Evolutionary conservation across 2,797 vertebrate species (phyloP).

Genomic region (Telmatherina bonti): DNA sequence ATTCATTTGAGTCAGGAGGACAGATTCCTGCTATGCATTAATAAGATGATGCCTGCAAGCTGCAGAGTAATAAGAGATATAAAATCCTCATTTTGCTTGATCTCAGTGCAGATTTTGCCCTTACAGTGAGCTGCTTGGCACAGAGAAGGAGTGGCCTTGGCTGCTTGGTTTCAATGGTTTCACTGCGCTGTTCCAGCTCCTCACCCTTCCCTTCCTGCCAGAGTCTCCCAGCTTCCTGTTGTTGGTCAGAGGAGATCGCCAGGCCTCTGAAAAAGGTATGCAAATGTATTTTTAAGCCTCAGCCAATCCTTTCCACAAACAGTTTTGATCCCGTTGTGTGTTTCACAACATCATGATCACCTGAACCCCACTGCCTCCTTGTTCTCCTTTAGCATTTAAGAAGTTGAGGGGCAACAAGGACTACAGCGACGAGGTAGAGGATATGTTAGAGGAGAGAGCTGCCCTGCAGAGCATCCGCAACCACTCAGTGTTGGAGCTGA

Average conservation of each 20-base stretch:
- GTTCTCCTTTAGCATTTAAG: slow-evolving; percentile 73
- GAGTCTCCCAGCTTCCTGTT: slow-evolving; percentile 85
- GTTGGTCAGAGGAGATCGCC: slow-evolving; percentile 75
- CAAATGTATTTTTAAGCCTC: background rate
- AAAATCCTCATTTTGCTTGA: slow-evolving; percentile 1
- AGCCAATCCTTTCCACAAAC: background rate
- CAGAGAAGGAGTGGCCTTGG: slow-evolving; percentile 78
- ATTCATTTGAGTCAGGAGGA: too few species aligned
- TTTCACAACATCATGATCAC: background rate
- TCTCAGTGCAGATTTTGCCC: slow-evolving; percentile 10
- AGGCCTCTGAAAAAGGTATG: slow-evolving; percentile 78
- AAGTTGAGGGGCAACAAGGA: slow-evolving; percentile 83
- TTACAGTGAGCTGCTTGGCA: slow-evolving; percentile 83
- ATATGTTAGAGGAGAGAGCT: slow-evolving; percentile 84
- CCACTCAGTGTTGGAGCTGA: slow-evolving; percentile 77
- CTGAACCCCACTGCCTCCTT: slow-evolving; percentile 4
- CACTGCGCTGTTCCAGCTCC: slow-evolving; percentile 78
- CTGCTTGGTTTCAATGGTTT: slow-evolving; percentile 78
- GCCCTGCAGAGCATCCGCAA: slow-evolving; percentile 61
- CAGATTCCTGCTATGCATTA: too few species aligned
- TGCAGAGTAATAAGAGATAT: too few species aligned
- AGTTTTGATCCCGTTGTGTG: background rate
- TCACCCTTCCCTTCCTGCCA: slow-evolving; percentile 80
- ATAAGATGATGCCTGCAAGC: too few species aligned
- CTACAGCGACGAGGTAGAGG: slow-evolving; percentile 77